Conservation (phyloP, 1,140 invertebrate species). For the Cyclargus thomasi region DNA sequence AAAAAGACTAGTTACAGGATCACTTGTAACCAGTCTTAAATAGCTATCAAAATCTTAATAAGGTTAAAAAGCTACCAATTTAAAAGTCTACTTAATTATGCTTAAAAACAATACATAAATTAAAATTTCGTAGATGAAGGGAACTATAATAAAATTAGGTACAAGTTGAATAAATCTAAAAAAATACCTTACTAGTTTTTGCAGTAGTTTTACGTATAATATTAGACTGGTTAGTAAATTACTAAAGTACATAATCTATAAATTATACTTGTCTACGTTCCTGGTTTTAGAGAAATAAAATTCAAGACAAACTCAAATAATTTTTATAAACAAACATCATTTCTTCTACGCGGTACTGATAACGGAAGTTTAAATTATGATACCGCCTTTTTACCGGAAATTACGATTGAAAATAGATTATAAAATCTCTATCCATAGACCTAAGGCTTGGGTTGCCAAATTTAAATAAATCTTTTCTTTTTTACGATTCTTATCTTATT, state of each 20-base stretch:
- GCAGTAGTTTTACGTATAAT: too few species aligned
- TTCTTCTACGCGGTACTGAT: not conserved
- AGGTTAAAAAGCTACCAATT: too few species aligned
- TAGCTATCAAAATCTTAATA: too few species aligned
- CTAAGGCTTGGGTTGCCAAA: not conserved
- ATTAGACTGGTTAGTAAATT: not conserved
- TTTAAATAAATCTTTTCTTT: not conserved
- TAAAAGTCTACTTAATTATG: too few species aligned
- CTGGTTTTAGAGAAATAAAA: not conserved
- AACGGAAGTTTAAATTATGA: slow-evolving; percentile 36
- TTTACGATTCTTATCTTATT: too few species aligned
- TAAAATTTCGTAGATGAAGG: too few species aligned
- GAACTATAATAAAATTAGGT: too few species aligned
- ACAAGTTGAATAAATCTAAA: not conserved
- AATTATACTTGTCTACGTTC: not conserved
- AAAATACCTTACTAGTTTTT: not conserved
- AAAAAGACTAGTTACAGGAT: too few species aligned
- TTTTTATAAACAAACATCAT: slow-evolving; percentile 1
- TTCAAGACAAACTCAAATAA: not conserved
- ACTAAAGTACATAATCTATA: not conserved
- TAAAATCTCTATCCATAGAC: slow-evolving; percentile 31
- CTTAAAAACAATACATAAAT: too few species aligned
- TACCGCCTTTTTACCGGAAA: slow-evolving; percentile 47
- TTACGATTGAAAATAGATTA: slow-evolving; percentile 35
- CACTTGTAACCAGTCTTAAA: too few species aligned